Base-by-base conservation (phyloP, 2,797 vertebrate genomes). In the Tragopan temminckii region DNA sequence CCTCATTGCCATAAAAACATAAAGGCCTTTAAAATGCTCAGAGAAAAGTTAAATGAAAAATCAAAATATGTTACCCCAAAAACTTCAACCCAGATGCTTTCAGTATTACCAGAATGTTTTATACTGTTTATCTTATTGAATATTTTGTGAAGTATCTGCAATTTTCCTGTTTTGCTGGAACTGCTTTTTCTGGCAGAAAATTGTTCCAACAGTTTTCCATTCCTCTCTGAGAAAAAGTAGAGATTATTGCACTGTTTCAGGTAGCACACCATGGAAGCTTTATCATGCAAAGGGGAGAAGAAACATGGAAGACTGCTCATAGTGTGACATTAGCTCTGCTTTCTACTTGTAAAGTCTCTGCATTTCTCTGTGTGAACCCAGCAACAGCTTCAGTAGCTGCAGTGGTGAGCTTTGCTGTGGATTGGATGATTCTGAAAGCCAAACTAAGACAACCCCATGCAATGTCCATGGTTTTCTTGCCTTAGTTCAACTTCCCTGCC, bases 281-380 rank as follows among this genome's bases (percentile, higher is more conserved):
- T 82, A 19, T 27, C 42, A 59, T 17, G 31, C 19, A 38, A 77
- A 78, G 40, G 38, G 74, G 27, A 68, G 45, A 57, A 85, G 24
- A 25, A 16, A 38, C 33, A 45, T 25, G 10, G 36, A 55, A 31
- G 23, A 25, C 12, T 46, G n/a, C 35, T 69, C 6, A 13, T 35
- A 8, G 0, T 8, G 16, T 43, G 55, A 58, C 84, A 2, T 1
- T 46, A 76, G 35, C 55, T 61, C 35, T 52, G 62, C 31, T 74
- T 70, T 81, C 70, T 18, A 7, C 4, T 0, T 10, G 23, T 17
- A 23, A 38, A 13, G 18, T 36, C 45, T 42, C 8, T 40, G 20
- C 0, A 1, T 38, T 33, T 67, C 10, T 53, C 46, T n/a, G 19
- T 0, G 0, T 25, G 19, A 62, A 35, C 40, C 36, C 33, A 42